Base-by-base conservation (phyloP, 1,140 invertebrate species). In the Anagrus nilaparvatae region DNA sequence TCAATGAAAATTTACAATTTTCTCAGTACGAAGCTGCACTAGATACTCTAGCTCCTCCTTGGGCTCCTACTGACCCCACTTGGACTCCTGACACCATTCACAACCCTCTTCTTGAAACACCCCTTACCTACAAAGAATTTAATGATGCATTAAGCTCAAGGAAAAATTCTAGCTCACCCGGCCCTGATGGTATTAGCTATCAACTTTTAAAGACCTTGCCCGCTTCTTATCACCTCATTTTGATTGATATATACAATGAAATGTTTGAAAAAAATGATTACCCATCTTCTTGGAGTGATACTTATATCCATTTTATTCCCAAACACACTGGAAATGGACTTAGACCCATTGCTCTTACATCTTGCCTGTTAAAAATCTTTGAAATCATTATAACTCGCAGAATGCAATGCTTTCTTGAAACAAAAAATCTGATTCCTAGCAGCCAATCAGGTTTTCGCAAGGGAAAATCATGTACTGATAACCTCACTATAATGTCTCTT, bases 281-380 rank as follows among this genome's bases (percentile, higher is more conserved):
- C n/a, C 35, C 40, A 12, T n/a, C 17, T 14, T 10, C 16, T 14
- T 47, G 46, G 46, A 39, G 5, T 5, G 10, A 39, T 6, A 5
- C 19, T 1, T 47, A 36, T 21, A 16, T 43, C 1, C 35, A 43
- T 18, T 39, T 43, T 27, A 31, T 47, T 31, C 21, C 33, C 2
- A 41, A 44, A 40, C 5, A 24, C 9, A 18, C 35, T 12, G 41
- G 38, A 3, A 44, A 25, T 3, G 18, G 38, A 10, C 13, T 47
- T 1, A 27, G 40, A 17, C 46, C 46, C 3, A 30, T 47, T 10
- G 8, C 40, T 2, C 17, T 43, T 1, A 24, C 37, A 5, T 47
- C 46, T n/a, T 47, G 35, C 20, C 9, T 40, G 3, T 43, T 40
- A 13, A 47, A 47, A 35, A 2, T 47, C 1, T 34, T 43, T 19